Conservation (phyloP, 2,113 vertebrate species). For the Mesocricetus auratus region DNA sequence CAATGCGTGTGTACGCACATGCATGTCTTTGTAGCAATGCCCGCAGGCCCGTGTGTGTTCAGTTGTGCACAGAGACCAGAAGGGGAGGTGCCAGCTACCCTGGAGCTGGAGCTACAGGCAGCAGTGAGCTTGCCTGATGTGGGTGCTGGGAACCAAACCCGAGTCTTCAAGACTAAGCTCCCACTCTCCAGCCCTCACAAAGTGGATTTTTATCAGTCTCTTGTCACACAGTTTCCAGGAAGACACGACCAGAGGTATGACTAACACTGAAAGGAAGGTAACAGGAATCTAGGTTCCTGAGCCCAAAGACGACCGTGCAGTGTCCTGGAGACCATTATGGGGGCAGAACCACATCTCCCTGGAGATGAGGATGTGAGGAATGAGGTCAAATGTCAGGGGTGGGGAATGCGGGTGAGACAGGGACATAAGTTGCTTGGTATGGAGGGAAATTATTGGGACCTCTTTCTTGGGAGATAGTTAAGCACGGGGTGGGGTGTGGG, state of each 20-base stretch:
- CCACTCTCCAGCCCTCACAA: not conserved
- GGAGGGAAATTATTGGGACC: constrained; percentile 33
- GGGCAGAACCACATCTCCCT: constrained; percentile 29
- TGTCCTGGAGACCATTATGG: constrained; percentile 1
- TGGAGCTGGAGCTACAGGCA: not conserved
- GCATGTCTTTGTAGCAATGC: not conserved
- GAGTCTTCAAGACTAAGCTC: not conserved
- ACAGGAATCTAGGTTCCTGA: constrained; percentile 37
- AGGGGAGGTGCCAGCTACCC: not conserved
- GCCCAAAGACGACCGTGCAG: not conserved
- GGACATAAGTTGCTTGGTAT: constrained; percentile 35
- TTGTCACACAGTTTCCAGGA: not conserved
- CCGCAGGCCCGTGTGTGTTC: not conserved
- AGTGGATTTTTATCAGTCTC: constrained; percentile 3
- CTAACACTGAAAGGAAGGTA: constrained; percentile 8
- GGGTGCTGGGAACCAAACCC: not conserved
- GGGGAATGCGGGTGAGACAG: constrained; percentile 29
- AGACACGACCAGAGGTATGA: constrained; percentile 8
- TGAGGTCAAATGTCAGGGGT: constrained; percentile 25
- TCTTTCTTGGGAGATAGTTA: constrained; percentile 52
- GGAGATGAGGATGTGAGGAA: constrained; percentile 48
- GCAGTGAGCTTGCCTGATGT: not conserved
- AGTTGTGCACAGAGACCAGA: not conserved
- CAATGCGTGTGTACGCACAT: not conserved
- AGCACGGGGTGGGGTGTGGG: not conserved